Conservation (phyloP, 2,888 invertebrate genomes). For the Thecocarcelia acutangulata region DNA sequence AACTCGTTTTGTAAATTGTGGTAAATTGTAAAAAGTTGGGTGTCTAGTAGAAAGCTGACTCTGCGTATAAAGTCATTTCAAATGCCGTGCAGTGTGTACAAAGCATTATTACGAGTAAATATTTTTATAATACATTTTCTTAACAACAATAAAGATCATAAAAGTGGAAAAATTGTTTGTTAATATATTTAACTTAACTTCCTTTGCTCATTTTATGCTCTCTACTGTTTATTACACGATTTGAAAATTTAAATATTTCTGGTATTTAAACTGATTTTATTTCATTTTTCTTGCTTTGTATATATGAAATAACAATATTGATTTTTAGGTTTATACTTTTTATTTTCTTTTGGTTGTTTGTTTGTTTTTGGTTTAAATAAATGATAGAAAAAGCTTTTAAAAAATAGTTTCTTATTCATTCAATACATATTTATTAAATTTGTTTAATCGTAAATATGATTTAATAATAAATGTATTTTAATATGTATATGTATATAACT, state of each 20-base stretch:
- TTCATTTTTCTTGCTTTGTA: conserved; percentile 38
- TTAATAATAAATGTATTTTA: conserved; percentile 41
- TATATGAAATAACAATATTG: conserved; percentile 49
- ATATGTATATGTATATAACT: background rate
- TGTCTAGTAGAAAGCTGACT: conserved; percentile 51
- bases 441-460: conserved; percentile 55
- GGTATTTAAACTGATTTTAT: conserved; percentile 4
- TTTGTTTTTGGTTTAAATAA: conserved; percentile 56
- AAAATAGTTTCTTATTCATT: conserved; percentile 64
- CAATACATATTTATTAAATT: conserved; percentile 47
- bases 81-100: conserved; percentile 66
- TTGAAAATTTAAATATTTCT: background rate
- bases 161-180: background rate
- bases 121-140: conserved; percentile 39
- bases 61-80: conserved; percentile 28
- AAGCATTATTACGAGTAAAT: conserved; percentile 50
- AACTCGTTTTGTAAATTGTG: conserved; percentile 35
- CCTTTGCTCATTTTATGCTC: conserved; percentile 32
- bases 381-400: conserved; percentile 68
- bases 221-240: conserved; percentile 24
- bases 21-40: conserved; percentile 37
- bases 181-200: no score
- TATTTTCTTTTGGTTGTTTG: conserved; percentile 19
- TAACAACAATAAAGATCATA: background rate
- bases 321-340: no score